phyloP scores from a whole-genome alignment of 2,113 vertebrate genomes.

The Paradisaea rubra region DNA sequence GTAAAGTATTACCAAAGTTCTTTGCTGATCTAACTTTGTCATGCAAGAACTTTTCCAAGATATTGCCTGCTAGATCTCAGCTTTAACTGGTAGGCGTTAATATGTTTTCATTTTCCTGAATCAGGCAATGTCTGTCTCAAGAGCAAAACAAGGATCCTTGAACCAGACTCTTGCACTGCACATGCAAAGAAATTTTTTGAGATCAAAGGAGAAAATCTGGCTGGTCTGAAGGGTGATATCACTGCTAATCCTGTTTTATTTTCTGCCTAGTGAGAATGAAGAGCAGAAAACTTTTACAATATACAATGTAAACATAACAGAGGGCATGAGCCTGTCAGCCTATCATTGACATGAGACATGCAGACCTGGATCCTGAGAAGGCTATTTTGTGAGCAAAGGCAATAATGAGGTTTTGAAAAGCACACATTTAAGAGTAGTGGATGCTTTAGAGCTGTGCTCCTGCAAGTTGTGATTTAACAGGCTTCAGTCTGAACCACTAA shows the following conservation, averaged over 20 bases:
- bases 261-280: background rate
- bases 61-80: background rate
- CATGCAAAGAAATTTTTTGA: background rate
- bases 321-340: conserved; percentile 39
- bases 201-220: background rate
- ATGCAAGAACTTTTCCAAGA: background rate
- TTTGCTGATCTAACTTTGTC: conserved; percentile 7
- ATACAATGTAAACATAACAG: background rate
- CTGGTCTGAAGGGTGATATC: background rate
- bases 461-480: conserved; percentile 71
- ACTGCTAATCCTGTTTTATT: background rate
- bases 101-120: background rate
- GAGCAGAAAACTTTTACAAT: conserved; percentile 18
- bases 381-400: conserved; percentile 50
- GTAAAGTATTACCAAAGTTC: background rate
- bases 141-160: background rate
- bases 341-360: conserved; percentile 28
- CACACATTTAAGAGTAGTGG: conserved; percentile 25
- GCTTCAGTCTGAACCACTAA: conserved; percentile 62
- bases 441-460: conserved; percentile 42
- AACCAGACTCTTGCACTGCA: background rate
- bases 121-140: background rate
- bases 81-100: background rate
- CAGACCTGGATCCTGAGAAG: conserved; percentile 55
- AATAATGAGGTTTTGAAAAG: conserved; percentile 43